These are phyloP conservation scores for Pachyuromys duprasi DNA, from an alignment of 2,797 vertebrate genomes.

Conservation along the genomic window DNA sequence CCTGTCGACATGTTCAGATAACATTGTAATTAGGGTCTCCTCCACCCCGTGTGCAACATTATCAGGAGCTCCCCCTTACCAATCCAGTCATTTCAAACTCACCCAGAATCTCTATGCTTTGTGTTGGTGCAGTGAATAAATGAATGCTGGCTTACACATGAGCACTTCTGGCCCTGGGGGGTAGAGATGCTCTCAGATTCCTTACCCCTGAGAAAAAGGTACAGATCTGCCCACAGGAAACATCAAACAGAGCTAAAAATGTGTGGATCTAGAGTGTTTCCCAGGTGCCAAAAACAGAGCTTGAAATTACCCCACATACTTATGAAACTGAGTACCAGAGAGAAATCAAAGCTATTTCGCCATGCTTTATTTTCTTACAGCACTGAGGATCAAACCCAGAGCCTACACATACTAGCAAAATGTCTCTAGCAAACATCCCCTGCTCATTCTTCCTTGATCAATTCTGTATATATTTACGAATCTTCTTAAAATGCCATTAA, in stretches of 20 bases:
- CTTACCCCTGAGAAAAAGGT: not conserved
- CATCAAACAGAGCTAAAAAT: not conserved
- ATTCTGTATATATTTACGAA: not conserved
- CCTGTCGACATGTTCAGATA: not conserved
- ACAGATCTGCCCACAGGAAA: not conserved
- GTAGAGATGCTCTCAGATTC: not conserved
- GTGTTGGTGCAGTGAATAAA: not conserved
- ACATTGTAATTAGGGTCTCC: not conserved
- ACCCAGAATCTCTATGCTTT: not conserved
- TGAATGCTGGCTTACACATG: not conserved
- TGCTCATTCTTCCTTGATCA: not conserved
- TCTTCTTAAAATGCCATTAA: not conserved
- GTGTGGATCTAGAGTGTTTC: not conserved
- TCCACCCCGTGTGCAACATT: not conserved
- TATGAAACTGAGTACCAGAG: not conserved
- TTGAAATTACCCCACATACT: not conserved
- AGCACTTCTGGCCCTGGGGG: not conserved
- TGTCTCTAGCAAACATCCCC: too few species aligned
- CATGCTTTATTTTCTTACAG: not conserved
- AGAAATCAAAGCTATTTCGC: not conserved
- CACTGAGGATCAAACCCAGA: not conserved
- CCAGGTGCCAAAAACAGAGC: not conserved
- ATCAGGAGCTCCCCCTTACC: not conserved
- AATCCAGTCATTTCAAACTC: not conserved
- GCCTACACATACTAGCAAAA: not conserved